Evolutionary conservation across 92 coral and sea anemone genomes (phyloP), one percentile per base, ranked within the genome.

Genomic region (Siderastrea radians): DNA sequence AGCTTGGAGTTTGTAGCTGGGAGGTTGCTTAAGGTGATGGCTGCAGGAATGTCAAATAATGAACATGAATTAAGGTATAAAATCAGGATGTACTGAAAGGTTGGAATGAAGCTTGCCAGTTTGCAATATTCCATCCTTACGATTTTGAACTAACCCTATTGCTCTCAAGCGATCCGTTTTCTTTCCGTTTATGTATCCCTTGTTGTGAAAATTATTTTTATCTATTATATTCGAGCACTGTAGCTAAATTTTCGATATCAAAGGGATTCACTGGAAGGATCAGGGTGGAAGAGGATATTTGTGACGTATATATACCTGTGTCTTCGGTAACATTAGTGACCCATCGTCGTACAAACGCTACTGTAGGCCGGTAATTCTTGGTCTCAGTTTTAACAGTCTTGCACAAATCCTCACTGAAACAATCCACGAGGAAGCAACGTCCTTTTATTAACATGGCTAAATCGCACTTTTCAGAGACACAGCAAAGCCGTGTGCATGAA

Each of bases 391-490:
- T 95, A 15, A 95, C 91, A 3, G 97, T 94, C 59, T 88, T 90
- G 78, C 99, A 97, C 65, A 94, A 81, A 38, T 97, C 99, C 79
- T 84, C 79, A 53, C 91, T 94, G 74, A 92, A 90, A 78, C 99
- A 97, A 11, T 91, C 78, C 48, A 97, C 99, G 61, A 97, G 87
- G n/a, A 97, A 97, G 71, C 99, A 97, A 77, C 92, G 93, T 38
- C 91, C 85, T 60, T 94, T 95, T 55, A 97, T 95, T 54, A 97
- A 15, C 49, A 97, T 77, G 15, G 99, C 98, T 78, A 97, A 75
- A 83, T 97, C 91, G 72, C 99, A 97, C 59, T 87, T 95, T 78
- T 97, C 99, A 9, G 96, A 94, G 15, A 97, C 99, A 65, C 99
- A 97, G 48, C 99, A 97, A 12, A 97, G 88, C 51, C 96, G 89